phyloP scores from a whole-genome alignment of 2,888 invertebrate species.

The Argyresthia goedartella region DNA sequence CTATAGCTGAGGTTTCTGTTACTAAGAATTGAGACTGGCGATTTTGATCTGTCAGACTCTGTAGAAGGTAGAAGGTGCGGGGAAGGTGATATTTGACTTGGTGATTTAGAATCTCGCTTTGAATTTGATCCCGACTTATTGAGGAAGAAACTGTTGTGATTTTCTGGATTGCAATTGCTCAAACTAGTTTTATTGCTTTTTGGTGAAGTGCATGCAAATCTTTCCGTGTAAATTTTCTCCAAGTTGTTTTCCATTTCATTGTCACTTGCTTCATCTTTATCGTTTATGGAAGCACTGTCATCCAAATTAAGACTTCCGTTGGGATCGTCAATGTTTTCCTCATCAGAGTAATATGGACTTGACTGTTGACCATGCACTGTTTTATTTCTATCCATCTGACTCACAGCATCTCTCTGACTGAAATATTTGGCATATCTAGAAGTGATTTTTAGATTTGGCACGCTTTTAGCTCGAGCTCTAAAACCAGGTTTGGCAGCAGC shows the following conservation, averaged over 20 bases:
- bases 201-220: slow-evolving; percentile 39
- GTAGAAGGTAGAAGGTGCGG: neutral
- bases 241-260: slow-evolving; percentile 31
- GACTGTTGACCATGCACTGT: slow-evolving; percentile 19
- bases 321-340: slow-evolving; percentile 15
- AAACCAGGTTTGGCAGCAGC: slow-evolving; percentile 18
- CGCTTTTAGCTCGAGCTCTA: slow-evolving; percentile 58
- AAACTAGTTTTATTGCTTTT: slow-evolving; percentile 27
- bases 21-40: slow-evolving; percentile 12
- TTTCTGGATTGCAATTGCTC: slow-evolving; percentile 18
- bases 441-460: slow-evolving; percentile 58
- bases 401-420: slow-evolving; percentile 51
- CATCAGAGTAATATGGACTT: slow-evolving; percentile 19
- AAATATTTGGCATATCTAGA: slow-evolving; percentile 66
- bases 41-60: slow-evolving; percentile 7
- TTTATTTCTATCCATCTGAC: slow-evolving; percentile 34
- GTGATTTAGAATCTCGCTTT: slow-evolving; percentile 27
- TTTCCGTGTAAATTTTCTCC: slow-evolving; percentile 22
- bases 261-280: slow-evolving; percentile 20
- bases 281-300: slow-evolving; percentile 15
- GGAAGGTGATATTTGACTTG: slow-evolving; percentile 20
- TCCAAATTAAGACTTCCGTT: slow-evolving; percentile 6
- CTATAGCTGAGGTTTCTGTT: slow-evolving; percentile 11
- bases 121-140: slow-evolving; percentile 28
- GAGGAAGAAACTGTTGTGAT: slow-evolving; percentile 34